Base-by-base conservation (phyloP, 1,140 invertebrate species). In the Brachionus rotundiformis region DNA sequence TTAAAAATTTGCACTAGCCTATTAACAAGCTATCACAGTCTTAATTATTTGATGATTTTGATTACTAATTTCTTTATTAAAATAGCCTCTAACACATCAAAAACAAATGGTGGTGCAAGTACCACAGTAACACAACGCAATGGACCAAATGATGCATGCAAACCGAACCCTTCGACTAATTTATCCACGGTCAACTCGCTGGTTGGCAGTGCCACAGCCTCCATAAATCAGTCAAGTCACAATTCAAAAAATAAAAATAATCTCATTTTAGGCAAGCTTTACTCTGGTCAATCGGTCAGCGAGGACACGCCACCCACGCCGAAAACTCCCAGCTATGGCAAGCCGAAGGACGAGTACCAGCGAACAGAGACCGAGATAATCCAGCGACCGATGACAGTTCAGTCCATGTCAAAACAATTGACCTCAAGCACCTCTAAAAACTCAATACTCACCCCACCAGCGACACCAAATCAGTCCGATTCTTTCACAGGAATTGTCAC, bases 401-500 rank as follows among this genome's bases (percentile, higher is more conserved):
- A 54, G 25, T 65, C 54, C 25, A 41, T 81, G 31, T 25, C 47
- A 0, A 63, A 65, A 41, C 59, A 47, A 65, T 8, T 47, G 6
- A 31, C 8, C 8, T 19, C 63, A 80, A 16, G 19, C 2, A 82
- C 27, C 47, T 82, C 27, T 75, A 82, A 71, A 81, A 83, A 31
- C 82, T 81, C 31, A 27, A 68, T 68, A 3, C 33, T 68, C 13
- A 68, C 63, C 0, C 90, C 90, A 80, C 91, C 91, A 0, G 85
- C 89, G 29, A 89, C 88, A 47, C 85, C 87, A 87, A 85, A 85
- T 25, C 83, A 73, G 36, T 44, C 33, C 36, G 68, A 79, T 27
- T 79, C 76, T 29, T 49, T 76, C 90, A 89, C 8, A 89, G 90
- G 82, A 89, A 88, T 83, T 82, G 59, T 81, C 2, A 94, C 92